phyloP scores from a whole-genome alignment of 2,797 vertebrate species.

The Hemitrygon akajei region DNA sequence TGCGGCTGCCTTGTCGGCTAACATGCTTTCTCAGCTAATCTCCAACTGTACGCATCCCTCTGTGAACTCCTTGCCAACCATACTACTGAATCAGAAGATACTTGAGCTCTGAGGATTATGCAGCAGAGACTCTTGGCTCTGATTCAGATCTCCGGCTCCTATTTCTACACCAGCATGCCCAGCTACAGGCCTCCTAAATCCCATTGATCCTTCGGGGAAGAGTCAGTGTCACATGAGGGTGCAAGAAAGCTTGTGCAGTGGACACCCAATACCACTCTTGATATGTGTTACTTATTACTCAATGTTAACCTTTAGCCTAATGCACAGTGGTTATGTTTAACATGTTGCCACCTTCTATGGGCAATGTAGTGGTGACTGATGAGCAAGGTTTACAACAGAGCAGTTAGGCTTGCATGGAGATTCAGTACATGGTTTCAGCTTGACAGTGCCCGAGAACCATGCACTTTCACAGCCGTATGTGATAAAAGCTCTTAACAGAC shows the following conservation, averaged over 20 bases:
- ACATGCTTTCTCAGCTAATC: background rate
- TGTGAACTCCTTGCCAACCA: slow-evolving; percentile 17
- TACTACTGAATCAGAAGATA: background rate
- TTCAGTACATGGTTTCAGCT: background rate
- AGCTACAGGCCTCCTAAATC: background rate
- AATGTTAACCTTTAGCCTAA: background rate
- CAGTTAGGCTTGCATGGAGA: background rate
- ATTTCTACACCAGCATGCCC: background rate
- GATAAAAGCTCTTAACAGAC: background rate
- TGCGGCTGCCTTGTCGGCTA: background rate
- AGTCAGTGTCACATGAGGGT: background rate
- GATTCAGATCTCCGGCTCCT: background rate
- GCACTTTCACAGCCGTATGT: background rate
- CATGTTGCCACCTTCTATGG: background rate
- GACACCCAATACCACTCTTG: background rate
- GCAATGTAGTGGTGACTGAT: background rate
- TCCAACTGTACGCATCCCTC: background rate
- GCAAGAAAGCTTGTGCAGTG: background rate
- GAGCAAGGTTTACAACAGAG: background rate
- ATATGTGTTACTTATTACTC: background rate
- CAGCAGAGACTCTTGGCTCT: background rate
- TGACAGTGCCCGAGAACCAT: background rate
- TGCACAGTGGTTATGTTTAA: background rate
- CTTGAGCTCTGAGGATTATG: background rate
- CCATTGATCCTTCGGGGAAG: background rate